phyloP scores from a whole-genome alignment of 1,140 invertebrate genomes.

The Chlorops oryzae region DNA sequence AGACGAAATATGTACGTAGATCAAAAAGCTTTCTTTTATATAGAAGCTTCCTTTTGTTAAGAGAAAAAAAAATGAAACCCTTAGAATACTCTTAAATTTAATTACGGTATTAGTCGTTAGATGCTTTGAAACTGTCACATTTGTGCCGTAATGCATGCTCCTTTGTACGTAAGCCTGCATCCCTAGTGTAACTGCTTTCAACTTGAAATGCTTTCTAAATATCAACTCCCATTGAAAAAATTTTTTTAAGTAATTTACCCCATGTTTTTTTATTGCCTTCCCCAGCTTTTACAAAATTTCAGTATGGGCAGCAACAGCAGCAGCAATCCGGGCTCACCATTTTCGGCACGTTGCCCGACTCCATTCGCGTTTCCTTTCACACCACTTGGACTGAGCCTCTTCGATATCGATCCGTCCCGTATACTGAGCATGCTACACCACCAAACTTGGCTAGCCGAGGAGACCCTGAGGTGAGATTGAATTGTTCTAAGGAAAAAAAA shows the following conservation, averaged over 20 bases:
- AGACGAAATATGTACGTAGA: no score
- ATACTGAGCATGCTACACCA: slow-evolving; percentile 44
- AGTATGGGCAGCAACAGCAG: slow-evolving; percentile 6
- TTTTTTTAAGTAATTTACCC: not conserved
- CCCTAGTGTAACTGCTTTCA: no score
- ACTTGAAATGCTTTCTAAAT: no score
- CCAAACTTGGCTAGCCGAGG: slow-evolving; percentile 46
- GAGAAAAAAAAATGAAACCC: no score
- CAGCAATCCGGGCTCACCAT: slow-evolving; percentile 23
- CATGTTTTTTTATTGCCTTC: not conserved
- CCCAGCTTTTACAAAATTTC: slow-evolving; percentile 39
- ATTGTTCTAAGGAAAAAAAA: not conserved
- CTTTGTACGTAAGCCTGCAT: no score
- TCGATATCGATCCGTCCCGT: slow-evolving; percentile 48
- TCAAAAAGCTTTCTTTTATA: no score
- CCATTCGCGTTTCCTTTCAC: slow-evolving; percentile 46
- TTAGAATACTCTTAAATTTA: no score
- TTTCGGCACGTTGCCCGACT: slow-evolving; percentile 30
- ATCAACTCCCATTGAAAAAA: no score
- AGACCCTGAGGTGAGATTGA: slow-evolving; percentile 37
- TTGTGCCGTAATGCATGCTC: no score
- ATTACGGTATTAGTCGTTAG: no score
- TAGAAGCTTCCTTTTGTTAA: no score
- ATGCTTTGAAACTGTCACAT: no score
- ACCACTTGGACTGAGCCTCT: slow-evolving; percentile 41